These are phyloP conservation scores for Cyanoramphus novaezelandiae DNA, from an alignment of 2,113 vertebrate genomes.

Conservation along the genomic window DNA sequence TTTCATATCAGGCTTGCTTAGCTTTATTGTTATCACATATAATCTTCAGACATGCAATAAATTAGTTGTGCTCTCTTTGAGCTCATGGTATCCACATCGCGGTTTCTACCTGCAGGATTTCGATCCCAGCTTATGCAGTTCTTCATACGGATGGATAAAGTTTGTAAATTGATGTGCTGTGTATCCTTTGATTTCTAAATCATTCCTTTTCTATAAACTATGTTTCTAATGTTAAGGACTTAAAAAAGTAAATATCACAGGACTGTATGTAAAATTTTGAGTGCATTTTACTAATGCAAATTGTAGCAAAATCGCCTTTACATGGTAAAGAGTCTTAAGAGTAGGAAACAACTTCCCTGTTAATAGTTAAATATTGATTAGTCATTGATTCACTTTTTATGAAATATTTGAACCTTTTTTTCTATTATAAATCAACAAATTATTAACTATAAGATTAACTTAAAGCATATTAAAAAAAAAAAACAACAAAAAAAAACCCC, in stretches of 20 bases:
- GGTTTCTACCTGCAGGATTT: background rate
- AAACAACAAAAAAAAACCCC: background rate
- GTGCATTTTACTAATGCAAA: background rate
- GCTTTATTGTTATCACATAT: background rate
- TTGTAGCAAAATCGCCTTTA: background rate
- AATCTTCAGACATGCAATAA: background rate
- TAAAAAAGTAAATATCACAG: background rate
- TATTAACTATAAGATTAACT: background rate
- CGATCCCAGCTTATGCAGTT: background rate
- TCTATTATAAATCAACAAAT: background rate
- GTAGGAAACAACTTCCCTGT: background rate
- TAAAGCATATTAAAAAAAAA: background rate
- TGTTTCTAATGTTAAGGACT: background rate
- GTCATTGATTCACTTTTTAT: background rate
- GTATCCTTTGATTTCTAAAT: background rate
- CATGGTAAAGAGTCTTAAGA: background rate
- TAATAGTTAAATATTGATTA: background rate
- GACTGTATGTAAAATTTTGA: background rate
- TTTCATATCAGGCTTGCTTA: background rate
- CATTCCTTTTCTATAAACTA: background rate
- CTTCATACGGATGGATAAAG: background rate
- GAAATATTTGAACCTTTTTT: background rate
- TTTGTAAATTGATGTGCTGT: background rate
- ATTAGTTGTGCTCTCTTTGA: background rate
- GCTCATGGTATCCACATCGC: background rate